Evolutionary conservation across 2,797 vertebrate species (phyloP), one percentile per base, ranked within the genome.

Genomic region (Columba guinea): DNA sequence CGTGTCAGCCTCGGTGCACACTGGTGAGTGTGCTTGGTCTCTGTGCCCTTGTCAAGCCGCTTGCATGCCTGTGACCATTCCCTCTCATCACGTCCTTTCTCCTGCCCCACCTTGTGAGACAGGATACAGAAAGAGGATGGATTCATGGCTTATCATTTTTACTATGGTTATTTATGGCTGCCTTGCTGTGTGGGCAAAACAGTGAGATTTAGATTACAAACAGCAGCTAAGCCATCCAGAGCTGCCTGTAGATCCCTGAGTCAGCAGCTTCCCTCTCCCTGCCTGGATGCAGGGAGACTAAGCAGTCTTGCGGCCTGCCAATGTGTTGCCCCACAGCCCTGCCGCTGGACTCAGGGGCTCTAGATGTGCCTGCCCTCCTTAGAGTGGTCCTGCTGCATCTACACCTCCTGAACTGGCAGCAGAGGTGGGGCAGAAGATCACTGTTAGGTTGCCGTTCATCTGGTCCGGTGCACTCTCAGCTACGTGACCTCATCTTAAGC

Each of bases 201-300:
- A 80, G 24, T 32, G 63, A 83, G 93, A 83, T 94, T 95, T 87
- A 74, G 60, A 80, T 44, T 41, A 80, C 64, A 89, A 95, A 87
- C 18, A 11, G 46, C 46, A 20, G 23, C 44, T 90, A 92, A 95
- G 64, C 93, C 11, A 9, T 32, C n/a, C 63, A 78, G 80, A 84
- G 55, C 55, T 64, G 67, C 48, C 39, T 73, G 35, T 53, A 79
- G 60, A 60, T 74, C 16, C 39, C 89, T 76, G 79, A 87, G 67
- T 87, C 81, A 93, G 93, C 93, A 91, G 44, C 30, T 37, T 59
- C 39, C 30, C 4, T 3, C 41, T 89, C 37, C 16, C 41, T 56
- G 87, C 55, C 51, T 92, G 65, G 32, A 35, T 41, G 12, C 3
- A 35, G 51, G 6, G 48, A 19, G 10, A 55, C 4, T 6, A 8